phyloP scores from a whole-genome alignment of 2,113 vertebrate species.

The Eurypyga helias region DNA sequence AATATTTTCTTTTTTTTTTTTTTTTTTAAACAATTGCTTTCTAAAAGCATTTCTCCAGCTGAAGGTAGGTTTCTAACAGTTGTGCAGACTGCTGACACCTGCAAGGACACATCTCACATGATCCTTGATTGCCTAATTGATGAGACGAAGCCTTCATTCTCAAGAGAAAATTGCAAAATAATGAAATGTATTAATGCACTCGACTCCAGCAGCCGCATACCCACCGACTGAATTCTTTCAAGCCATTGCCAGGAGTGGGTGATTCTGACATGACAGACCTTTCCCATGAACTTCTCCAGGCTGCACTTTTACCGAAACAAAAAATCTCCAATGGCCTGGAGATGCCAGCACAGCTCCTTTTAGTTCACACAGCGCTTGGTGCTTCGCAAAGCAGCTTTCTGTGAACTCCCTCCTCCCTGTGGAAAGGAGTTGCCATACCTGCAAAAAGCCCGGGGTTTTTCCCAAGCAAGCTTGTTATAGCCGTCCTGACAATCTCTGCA shows the following conservation, averaged over 20 bases:
- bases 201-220: background rate
- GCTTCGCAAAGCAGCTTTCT: background rate
- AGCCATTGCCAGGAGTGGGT: background rate
- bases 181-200: background rate
- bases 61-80: background rate
- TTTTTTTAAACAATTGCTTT: background rate
- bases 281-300: background rate
- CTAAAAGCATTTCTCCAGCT: background rate
- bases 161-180: constrained; percentile 7
- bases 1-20: background rate
- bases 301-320: background rate
- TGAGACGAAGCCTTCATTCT: background rate
- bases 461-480: background rate
- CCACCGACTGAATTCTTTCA: background rate
- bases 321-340: background rate
- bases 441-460: background rate
- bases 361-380: background rate
- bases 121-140: background rate
- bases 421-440: background rate
- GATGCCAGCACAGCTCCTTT: background rate
- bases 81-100: background rate
- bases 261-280: background rate
- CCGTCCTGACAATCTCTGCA: background rate
- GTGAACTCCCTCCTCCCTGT: background rate
- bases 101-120: background rate